Conservation (phyloP, 2,888 invertebrate genomes). For the Plagodis pulveraria region DNA sequence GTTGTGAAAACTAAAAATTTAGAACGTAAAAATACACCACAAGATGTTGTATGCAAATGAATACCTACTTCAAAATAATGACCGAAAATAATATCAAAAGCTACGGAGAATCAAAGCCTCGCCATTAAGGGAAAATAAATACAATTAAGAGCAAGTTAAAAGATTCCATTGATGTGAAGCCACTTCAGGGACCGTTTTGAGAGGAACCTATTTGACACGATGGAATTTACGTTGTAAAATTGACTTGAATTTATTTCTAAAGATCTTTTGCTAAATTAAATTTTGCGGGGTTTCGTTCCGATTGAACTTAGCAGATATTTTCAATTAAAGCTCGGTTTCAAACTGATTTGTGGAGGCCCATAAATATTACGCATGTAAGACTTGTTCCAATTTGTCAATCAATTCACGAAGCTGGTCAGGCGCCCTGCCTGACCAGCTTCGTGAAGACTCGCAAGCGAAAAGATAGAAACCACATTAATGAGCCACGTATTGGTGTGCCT, state of each 20-base stretch:
- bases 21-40: too few relatives aligned
- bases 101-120: conserved; percentile 14
- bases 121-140: conserved; percentile 28
- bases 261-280: conserved; percentile 13
- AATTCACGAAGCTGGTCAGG: too few relatives aligned
- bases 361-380: neutral
- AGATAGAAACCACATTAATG: too few relatives aligned
- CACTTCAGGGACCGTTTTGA: neutral
- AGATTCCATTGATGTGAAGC: conserved; percentile 1
- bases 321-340: conserved; percentile 11
- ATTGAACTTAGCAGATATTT: conserved; percentile 4
- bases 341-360: conserved; percentile 9
- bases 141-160: conserved; percentile 2
- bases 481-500: too few relatives aligned
- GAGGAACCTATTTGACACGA: conserved; percentile 19
- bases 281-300: conserved; percentile 9
- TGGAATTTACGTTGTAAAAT: conserved; percentile 28
- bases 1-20: too few relatives aligned
- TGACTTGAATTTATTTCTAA: conserved; percentile 20
- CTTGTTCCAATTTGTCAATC: too few relatives aligned
- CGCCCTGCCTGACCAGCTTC: too few relatives aligned
- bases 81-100: conserved; percentile 21
- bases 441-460: too few relatives aligned
- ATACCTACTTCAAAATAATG: conserved; percentile 27
- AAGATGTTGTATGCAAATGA: too few relatives aligned